phyloP scores from a whole-genome alignment of 2,113 vertebrate genomes.

The Neolamprologus kungweensis region DNA sequence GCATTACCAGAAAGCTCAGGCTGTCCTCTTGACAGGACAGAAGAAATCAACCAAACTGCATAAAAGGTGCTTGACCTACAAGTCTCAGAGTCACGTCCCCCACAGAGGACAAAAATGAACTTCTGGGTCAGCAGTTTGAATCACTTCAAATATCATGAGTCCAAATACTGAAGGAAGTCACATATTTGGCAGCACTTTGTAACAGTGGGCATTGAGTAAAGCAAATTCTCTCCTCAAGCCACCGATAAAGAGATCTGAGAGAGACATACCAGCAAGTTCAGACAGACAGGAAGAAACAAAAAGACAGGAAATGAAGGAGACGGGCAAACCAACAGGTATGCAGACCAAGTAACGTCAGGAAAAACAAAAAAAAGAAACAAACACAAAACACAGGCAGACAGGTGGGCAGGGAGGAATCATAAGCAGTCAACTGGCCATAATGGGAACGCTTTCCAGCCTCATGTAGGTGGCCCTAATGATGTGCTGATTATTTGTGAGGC shows the following conservation, averaged over 20 bases:
- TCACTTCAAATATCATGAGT: not conserved
- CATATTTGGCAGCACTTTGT: not conserved
- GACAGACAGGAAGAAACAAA: not conserved
- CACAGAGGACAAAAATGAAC: not conserved
- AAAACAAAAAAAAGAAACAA: not conserved
- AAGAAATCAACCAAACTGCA: not conserved
- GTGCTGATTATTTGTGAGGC: conserved; percentile 22
- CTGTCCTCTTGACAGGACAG: not conserved
- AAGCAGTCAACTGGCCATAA: not conserved
- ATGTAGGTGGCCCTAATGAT: conserved; percentile 29
- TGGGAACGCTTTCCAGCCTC: conserved; percentile 17
- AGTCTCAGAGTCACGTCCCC: not conserved
- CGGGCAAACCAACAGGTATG: not conserved
- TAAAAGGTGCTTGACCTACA: not conserved
- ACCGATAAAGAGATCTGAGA: not conserved
- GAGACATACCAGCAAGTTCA: not conserved
- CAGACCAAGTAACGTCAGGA: not conserved
- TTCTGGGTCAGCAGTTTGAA: not conserved
- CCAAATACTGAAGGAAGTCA: not conserved
- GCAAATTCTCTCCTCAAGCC: not conserved
- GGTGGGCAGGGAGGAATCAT: not conserved
- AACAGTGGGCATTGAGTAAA: not conserved
- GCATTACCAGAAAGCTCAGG: not conserved
- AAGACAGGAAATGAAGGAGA: not conserved
- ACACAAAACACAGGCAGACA: not conserved